Conservation (phyloP, 2,113 vertebrate genomes). For the Oenanthe melanoleuca region DNA sequence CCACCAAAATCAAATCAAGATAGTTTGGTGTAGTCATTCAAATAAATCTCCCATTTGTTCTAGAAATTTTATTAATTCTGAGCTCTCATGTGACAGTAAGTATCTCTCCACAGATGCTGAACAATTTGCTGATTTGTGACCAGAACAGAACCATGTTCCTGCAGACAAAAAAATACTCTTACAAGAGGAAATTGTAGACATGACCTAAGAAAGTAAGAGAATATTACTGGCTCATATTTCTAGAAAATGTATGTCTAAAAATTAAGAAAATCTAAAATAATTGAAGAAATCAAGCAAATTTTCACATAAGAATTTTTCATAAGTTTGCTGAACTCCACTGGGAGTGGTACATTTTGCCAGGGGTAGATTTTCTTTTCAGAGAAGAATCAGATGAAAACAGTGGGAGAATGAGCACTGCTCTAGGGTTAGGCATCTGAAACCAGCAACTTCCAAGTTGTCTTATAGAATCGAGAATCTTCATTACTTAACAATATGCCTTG, state of each 20-base stretch:
- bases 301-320: not conserved
- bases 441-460: not conserved
- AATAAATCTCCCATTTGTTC: not conserved
- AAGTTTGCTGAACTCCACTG: not conserved
- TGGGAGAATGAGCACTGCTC: not conserved
- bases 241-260: not conserved
- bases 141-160: not conserved
- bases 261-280: not conserved
- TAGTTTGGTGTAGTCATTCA: not conserved
- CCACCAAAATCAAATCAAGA: not conserved
- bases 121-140: not conserved
- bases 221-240: not conserved
- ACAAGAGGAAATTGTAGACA: not conserved
- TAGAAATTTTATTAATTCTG: not conserved
- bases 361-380: not conserved
- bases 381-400: not conserved
- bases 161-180: not conserved
- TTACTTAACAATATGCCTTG: not conserved
- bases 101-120: not conserved
- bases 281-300: not conserved
- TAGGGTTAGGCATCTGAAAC: not conserved
- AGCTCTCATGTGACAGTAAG: not conserved
- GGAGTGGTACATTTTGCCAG: not conserved
- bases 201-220: not conserved
- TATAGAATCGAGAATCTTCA: not conserved